A percentile compares a stretch with the other conserved stretches of the same genome.
phyloP scores from a whole-genome alignment of 2,113 vertebrate species.

The Labeo rohita region DNA sequence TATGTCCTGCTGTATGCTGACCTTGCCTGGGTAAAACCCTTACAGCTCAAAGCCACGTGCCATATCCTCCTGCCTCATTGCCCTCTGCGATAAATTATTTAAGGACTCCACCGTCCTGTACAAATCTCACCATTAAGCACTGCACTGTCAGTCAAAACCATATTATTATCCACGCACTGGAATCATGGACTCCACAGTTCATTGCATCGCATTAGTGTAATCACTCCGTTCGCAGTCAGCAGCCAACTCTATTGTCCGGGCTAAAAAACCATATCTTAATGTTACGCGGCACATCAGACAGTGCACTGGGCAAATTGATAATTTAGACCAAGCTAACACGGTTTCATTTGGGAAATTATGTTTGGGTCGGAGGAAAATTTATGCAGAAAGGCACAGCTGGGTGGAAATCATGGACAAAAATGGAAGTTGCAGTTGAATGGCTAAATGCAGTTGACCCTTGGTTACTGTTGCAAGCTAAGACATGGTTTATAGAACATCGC shows the following conservation, averaged over 20 bases:
- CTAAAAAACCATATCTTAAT: conserved; percentile 56
- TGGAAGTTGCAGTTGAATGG: conserved; percentile 7
- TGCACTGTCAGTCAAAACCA: conserved; percentile 52
- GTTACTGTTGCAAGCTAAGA: background rate
- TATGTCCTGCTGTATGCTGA: conserved; percentile 13
- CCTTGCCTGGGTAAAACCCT: conserved; percentile 5
- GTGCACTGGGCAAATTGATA: conserved; percentile 49
- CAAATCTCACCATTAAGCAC: conserved; percentile 25
- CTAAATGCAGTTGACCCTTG: background rate
- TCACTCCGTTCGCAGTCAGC: conserved; percentile 49
- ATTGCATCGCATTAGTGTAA: conserved; percentile 60
- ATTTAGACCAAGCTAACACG: conserved; percentile 29
- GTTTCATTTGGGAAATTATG: conserved; percentile 58
- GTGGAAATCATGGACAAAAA: background rate
- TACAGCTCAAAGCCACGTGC: background rate
- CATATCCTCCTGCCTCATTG: conserved; percentile 27
- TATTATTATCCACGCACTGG: conserved; percentile 38
- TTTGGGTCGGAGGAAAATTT: conserved; percentile 47
- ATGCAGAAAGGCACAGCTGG: conserved; percentile 44
- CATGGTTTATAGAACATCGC: background rate
- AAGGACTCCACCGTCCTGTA: conserved; percentile 40
- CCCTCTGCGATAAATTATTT: conserved; percentile 25
- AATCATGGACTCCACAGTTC: conserved; percentile 38
- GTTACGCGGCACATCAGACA: conserved; percentile 44
- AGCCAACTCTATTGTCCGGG: conserved; percentile 53